These are phyloP conservation scores for Paguma larvata DNA, from an alignment of 2,797 vertebrate genomes.

Conservation along the genomic window DNA sequence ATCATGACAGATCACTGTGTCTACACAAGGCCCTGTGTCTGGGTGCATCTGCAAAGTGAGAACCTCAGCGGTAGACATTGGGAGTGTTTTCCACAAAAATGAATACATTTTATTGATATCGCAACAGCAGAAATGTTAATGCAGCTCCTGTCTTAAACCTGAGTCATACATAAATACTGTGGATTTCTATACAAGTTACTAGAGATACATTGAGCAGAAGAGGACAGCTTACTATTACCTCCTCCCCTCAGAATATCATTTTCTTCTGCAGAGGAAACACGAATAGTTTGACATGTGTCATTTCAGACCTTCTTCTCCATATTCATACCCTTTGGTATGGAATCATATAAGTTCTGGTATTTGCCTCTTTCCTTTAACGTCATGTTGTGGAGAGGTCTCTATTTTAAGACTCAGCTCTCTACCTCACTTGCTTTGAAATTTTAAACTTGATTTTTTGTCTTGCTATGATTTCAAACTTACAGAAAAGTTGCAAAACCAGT, in stretches of 20 bases:
- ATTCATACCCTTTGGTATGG: not conserved
- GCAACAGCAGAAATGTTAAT: not conserved
- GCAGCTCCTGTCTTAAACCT: not conserved
- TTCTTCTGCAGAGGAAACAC: not conserved
- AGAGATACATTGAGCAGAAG: not conserved
- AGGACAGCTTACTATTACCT: not conserved
- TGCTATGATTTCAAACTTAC: not conserved
- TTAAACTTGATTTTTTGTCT: not conserved
- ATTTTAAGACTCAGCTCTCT: not conserved
- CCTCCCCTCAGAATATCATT: not conserved
- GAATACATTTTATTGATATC: not conserved
- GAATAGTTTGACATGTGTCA: not conserved
- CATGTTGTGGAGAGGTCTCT: not conserved
- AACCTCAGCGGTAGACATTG: not conserved
- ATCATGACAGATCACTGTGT: rapidly evolving
- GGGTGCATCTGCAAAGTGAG: not conserved
- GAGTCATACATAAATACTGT: not conserved
- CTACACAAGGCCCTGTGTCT: not conserved
- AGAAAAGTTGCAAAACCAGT: not conserved
- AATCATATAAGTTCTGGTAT: not conserved
- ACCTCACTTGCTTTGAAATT: not conserved
- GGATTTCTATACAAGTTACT: not conserved
- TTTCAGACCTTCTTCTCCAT: not conserved
- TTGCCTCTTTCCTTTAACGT: not conserved
- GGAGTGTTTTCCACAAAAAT: not conserved